A percentile compares a stretch with the other conserved stretches of the same genome.
These are phyloP conservation scores for Neomorphus geoffroyi DNA, from an alignment of 2,797 vertebrate genomes.

Conservation along the genomic window DNA sequence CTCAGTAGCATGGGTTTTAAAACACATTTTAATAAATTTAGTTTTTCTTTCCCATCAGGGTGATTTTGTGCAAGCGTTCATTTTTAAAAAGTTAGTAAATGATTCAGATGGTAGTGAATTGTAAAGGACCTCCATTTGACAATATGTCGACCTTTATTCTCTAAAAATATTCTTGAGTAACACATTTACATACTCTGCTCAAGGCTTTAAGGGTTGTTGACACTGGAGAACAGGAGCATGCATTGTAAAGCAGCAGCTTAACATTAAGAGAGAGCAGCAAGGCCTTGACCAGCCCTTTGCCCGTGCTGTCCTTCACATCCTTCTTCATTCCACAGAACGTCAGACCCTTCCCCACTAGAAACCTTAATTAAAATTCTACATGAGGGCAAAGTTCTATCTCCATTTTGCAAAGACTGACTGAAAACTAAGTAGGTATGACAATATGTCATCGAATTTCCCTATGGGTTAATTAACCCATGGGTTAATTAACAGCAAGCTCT, in stretches of 20 bases:
- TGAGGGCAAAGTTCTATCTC: background rate
- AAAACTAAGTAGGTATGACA: background rate
- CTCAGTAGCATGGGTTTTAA: background rate
- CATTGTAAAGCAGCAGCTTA: background rate
- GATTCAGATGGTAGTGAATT: accelerated
- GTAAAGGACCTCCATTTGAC: background rate
- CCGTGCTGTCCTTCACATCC: background rate
- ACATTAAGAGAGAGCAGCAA: background rate
- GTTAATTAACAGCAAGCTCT: background rate
- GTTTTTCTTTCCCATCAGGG: background rate
- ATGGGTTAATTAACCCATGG: background rate
- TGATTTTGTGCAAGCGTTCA: background rate
- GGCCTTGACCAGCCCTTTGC: background rate
- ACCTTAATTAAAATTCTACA: background rate
- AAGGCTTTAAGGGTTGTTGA: background rate
- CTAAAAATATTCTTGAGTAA: background rate
- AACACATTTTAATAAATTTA: background rate
- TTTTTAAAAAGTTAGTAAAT: background rate
- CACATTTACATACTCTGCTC: background rate
- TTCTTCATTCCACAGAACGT: accelerated
- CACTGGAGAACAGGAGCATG: background rate
- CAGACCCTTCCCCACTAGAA: background rate
- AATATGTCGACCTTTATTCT: background rate
- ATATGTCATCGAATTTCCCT: background rate
- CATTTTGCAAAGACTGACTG: background rate